Percentiles rank a stretch among this genome's conserved stretches.
phyloP scores from a whole-genome alignment of 2,113 vertebrate species.

The sheep (Ovis aries) region DNA sequence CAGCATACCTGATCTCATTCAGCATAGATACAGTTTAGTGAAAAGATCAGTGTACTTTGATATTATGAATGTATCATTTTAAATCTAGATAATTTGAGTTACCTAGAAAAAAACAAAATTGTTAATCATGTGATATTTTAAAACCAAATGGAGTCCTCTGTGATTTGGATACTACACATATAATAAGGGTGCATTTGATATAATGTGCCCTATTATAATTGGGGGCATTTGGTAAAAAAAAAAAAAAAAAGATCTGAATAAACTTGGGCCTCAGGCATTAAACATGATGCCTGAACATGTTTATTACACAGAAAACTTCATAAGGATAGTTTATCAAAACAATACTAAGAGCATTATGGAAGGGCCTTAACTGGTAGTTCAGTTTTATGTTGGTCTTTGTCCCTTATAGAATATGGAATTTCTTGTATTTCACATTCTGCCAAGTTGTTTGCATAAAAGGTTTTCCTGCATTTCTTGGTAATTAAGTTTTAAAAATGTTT shows the following conservation, averaged over 20 bases:
- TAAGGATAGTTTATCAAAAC: not conserved
- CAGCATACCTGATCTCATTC: not conserved
- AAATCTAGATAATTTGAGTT: not conserved
- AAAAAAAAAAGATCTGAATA: not conserved
- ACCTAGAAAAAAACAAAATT: not conserved
- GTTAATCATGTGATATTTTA: not conserved
- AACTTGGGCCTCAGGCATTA: not conserved
- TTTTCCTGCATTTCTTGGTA: not conserved
- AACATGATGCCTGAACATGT: not conserved
- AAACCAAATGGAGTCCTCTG: not conserved
- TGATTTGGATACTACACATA: not conserved
- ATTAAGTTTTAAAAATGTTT: not conserved
- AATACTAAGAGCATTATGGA: not conserved
- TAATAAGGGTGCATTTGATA: not conserved
- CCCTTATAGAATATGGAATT: not conserved
- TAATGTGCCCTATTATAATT: not conserved
- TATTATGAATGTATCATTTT: not conserved
- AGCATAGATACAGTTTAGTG: not conserved
- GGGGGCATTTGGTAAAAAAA: not conserved
- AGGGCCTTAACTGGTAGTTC: not conserved
- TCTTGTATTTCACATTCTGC: not conserved
- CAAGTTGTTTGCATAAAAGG: not conserved
- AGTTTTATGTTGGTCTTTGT: not conserved
- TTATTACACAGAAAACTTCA: not conserved
- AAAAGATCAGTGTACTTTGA: not conserved